Conservation (phyloP, 2,113 vertebrate species). For the Cariama cristata region DNA sequence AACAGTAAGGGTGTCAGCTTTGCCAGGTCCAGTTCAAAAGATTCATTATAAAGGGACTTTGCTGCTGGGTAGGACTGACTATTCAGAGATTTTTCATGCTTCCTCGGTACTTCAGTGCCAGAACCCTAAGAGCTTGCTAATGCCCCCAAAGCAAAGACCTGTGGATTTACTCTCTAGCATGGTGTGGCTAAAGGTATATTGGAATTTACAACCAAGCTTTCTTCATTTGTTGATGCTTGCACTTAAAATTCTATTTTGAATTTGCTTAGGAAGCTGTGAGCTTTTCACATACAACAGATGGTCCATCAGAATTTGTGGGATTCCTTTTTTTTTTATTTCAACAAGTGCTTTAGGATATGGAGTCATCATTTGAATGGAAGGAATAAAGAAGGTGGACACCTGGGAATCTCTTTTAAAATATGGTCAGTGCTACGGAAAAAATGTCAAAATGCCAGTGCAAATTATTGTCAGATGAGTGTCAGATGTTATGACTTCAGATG, state of each 20-base stretch:
- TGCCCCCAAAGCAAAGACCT: rapidly evolving
- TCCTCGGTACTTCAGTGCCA: background rate
- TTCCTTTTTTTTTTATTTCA: background rate
- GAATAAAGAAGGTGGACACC: background rate
- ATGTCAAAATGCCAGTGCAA: background rate
- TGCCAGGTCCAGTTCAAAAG: background rate
- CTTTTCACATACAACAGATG: rapidly evolving
- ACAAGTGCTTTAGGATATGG: background rate
- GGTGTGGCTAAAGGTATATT: background rate
- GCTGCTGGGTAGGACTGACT: background rate
- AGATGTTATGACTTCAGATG: background rate
- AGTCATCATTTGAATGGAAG: background rate
- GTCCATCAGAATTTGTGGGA: background rate
- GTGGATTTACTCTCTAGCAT: background rate
- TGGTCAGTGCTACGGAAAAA: background rate
- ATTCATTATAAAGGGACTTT: background rate
- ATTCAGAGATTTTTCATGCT: background rate
- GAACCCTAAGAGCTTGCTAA: background rate
- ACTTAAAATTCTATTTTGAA: background rate
- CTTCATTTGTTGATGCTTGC: background rate
- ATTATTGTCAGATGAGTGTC: background rate
- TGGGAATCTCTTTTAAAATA: background rate
- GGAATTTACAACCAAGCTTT: background rate
- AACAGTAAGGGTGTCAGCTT: background rate
- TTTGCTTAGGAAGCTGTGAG: background rate